Percentiles rank a stretch among this genome's conserved stretches.
These are phyloP conservation scores for Aphis craccivora DNA, from an alignment of 1,140 invertebrate genomes.

Conservation along the genomic window DNA sequence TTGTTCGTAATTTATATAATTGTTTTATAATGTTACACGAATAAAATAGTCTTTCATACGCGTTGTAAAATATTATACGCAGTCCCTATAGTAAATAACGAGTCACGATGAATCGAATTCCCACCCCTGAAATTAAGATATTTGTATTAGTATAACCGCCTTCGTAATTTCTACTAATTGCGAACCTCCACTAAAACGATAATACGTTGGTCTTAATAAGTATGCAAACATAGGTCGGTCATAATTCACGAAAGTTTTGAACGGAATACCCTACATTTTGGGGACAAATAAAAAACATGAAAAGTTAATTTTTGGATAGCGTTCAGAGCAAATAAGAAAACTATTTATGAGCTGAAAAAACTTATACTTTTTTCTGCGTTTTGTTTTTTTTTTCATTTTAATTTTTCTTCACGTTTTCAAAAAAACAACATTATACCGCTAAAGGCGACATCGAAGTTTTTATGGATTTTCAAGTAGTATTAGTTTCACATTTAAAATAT, in stretches of 20 bases:
- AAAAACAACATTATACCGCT: background rate
- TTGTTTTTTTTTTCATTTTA: background rate
- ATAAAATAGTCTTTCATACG: background rate
- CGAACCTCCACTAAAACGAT: background rate
- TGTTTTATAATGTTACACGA: background rate
- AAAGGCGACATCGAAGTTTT: slow-evolving; percentile 22
- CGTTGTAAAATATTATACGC: background rate
- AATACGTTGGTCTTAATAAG: slow-evolving; percentile 9
- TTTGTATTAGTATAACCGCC: background rate
- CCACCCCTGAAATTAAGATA: background rate
- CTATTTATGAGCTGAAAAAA: slow-evolving; percentile 15
- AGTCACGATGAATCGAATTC: background rate
- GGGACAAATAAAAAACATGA: background rate
- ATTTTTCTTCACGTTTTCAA: slow-evolving; percentile 9
- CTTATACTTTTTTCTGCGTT: background rate
- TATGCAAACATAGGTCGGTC: slow-evolving; percentile 8
- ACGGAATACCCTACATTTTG: background rate
- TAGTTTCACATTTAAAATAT: slow-evolving; percentile 43
- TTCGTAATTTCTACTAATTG: slow-evolving; percentile 6
- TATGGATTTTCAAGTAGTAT: slow-evolving; percentile 20
- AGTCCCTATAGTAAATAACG: background rate
- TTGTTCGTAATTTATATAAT: background rate
- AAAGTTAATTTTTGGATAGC: slow-evolving; percentile 45
- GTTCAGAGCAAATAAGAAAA: slow-evolving; percentile 42
- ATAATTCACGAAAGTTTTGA: slow-evolving; percentile 9